Base-by-base conservation (phyloP, 2,113 vertebrate genomes). In the Drymodes brunneopygia region DNA sequence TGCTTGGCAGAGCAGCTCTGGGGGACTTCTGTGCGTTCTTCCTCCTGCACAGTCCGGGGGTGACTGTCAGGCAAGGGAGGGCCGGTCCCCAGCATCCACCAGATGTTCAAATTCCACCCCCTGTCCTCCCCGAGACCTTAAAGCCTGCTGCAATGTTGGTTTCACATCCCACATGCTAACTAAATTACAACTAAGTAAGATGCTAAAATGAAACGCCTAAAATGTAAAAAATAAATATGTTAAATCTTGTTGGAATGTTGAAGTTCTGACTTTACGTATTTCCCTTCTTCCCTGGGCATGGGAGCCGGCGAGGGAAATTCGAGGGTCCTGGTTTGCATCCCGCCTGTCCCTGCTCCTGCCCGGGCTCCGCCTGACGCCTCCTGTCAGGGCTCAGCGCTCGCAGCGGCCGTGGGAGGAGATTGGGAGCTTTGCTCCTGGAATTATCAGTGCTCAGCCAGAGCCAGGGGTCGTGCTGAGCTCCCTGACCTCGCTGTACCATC, bases 331-430 rank as follows among this genome's bases (percentile, higher is more conserved):
- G 9, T 9, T 23, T 4, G 16, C 53, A 11, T 7, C 25, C 3
- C 0, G 3, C 40, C 67, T 7, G n/a, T 12, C 62, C 33, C 47
- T 45, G 73, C 45, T 15, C 2, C 65, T n/a, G 71, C 42, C 48
- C 0, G 0, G 9, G 36, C 29, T 15, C 12, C 18, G 36, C 44
- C 82, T 9, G 54, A 2, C 2, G 11, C 51, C 50, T 17, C 44
- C 33, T 25, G 38, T 3, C 21, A 3, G 17, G 2, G 36, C 74
- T 50, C 22, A 14, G 54, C 9, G 4, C 27, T 51, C 2, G 0
- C 35, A 21, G 47, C 0, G 2, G 51, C n/a, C 8, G 1, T 2
- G 33, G 0, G 7, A 50, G 38, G 78, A 18, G 22, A 27, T 3
- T 4, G 61, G 27, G 61, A 75, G 66, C 54, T 69, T 15, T 75